These are phyloP conservation scores for Drosophila diplacantha DNA, from an alignment of 2,888 invertebrate genomes.

Conservation along the genomic window DNA sequence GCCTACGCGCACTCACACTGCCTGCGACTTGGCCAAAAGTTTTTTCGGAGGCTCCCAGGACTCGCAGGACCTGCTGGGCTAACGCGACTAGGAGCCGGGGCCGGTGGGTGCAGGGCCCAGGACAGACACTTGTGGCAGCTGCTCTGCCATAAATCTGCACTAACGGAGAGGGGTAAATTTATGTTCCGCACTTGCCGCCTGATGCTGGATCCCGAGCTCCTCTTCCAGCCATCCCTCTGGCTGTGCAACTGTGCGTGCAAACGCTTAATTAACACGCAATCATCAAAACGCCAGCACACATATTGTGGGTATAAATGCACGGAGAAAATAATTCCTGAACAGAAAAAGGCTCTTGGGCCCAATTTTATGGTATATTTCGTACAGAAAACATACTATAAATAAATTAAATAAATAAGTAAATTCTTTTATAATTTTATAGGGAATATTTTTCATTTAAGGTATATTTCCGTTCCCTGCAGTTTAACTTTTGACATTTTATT, in stretches of 20 bases:
- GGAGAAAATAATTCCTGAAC: neutral
- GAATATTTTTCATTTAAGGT: too few species aligned
- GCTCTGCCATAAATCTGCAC: constrained; percentile 53
- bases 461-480: too few species aligned
- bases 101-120: neutral
- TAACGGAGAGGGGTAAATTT: constrained; percentile 41
- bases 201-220: constrained; percentile 1
- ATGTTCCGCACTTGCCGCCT: constrained; percentile 44
- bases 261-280: constrained; percentile 63
- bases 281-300: constrained; percentile 40
- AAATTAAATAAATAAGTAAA: neutral
- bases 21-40: constrained; percentile 24
- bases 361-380: neutral
- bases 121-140: constrained; percentile 41
- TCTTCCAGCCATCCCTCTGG: neutral
- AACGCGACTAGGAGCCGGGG: neutral
- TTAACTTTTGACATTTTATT: too few species aligned
- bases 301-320: constrained; percentile 4
- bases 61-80: constrained; percentile 1
- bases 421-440: neutral
- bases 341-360: neutral
- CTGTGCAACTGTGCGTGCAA: constrained; percentile 59
- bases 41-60: constrained; percentile 14
- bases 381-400: too few species aligned
- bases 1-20: constrained; percentile 9